These are phyloP conservation scores for Actias luna DNA, from an alignment of 2,888 invertebrate genomes.

Conservation along the genomic window DNA sequence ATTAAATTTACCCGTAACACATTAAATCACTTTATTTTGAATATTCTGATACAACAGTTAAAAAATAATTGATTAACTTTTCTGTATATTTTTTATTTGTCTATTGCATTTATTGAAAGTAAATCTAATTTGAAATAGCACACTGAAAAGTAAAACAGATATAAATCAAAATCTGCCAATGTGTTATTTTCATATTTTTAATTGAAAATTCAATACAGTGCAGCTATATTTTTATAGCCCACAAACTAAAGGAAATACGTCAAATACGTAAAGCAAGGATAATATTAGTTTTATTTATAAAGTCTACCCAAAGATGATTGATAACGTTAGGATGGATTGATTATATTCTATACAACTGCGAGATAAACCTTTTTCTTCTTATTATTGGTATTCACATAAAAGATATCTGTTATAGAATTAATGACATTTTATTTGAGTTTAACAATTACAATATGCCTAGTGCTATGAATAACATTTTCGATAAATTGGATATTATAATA, in stretches of 20 bases:
- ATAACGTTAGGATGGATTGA: neutral
- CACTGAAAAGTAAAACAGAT: neutral
- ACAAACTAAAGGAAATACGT: neutral
- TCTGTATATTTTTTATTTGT: too few relatives aligned
- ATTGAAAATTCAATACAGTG: neutral
- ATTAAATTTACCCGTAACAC: too few relatives aligned
- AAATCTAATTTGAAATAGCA: neutral
- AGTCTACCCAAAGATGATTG: neutral
- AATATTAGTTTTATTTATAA: neutral
- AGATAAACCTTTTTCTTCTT: neutral
- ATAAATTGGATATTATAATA: too few relatives aligned
- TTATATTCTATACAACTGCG: neutral
- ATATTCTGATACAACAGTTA: too few relatives aligned
- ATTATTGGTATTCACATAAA: neutral
- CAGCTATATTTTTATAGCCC: neutral
- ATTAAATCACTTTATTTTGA: too few relatives aligned
- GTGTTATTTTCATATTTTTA: too few relatives aligned
- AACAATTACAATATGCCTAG: neutral
- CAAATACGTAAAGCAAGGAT: neutral
- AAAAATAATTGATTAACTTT: too few relatives aligned
- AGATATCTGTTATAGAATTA: neutral
- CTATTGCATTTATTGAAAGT: neutral
- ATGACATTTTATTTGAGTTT: neutral
- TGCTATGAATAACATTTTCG: too few relatives aligned
- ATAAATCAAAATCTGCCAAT: too few relatives aligned